These are phyloP conservation scores for Xenus cinereus DNA, from an alignment of 2,113 vertebrate genomes.

Conservation along the genomic window DNA sequence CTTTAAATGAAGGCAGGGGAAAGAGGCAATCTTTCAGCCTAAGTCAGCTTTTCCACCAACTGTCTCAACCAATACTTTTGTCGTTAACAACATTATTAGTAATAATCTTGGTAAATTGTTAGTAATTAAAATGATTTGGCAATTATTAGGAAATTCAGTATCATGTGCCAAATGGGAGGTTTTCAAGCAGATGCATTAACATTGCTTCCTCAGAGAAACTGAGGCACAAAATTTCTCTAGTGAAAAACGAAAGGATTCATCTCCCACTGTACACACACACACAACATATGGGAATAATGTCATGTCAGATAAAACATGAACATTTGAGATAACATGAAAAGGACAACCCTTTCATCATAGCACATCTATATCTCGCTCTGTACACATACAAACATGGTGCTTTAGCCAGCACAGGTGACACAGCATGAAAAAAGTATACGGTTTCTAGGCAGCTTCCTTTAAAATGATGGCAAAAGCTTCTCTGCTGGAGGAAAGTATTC, in stretches of 20 bases:
- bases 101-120: background rate
- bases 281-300: background rate
- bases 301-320: background rate
- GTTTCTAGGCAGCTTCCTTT: constrained; percentile 14
- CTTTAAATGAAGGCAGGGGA: background rate
- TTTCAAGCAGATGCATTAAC: background rate
- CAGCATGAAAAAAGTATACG: background rate
- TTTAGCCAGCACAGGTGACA: constrained; percentile 1
- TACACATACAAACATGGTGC: background rate
- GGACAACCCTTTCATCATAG: background rate
- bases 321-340: background rate
- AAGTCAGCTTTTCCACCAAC: background rate
- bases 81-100: background rate
- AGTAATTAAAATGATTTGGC: background rate
- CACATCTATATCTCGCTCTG: fast-evolving
- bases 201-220: background rate
- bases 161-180: background rate
- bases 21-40: background rate
- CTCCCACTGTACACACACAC: background rate
- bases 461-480: background rate
- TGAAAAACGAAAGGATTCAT: background rate
- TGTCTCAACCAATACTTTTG: background rate
- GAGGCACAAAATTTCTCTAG: background rate
- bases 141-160: background rate
- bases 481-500: background rate